Conservation (phyloP, 2,888 invertebrate genomes). For the Anoncus sp. region DNA sequence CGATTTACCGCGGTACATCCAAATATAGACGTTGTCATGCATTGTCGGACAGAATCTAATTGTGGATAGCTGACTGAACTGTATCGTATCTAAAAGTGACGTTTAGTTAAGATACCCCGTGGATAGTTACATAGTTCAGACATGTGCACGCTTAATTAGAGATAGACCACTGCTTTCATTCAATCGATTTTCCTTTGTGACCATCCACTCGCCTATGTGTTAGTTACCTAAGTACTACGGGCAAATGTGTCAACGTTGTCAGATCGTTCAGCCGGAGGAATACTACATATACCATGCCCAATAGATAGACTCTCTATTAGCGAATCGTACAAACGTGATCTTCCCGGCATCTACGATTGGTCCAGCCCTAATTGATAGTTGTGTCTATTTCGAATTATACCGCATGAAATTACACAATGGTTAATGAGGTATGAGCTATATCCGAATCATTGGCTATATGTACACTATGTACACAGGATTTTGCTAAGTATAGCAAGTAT, state of each 20-base stretch:
- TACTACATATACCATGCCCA: background rate
- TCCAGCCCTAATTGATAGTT: background rate
- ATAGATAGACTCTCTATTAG: background rate
- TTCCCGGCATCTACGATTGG: too few species aligned
- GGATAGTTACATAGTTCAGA: slow-evolving; percentile 14
- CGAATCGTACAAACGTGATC: background rate
- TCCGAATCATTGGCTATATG: background rate
- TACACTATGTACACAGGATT: too few species aligned
- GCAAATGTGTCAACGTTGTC: slow-evolving; percentile 11
- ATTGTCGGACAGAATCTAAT: background rate
- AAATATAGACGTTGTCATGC: background rate
- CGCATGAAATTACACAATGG: background rate
- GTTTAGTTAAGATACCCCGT: slow-evolving; percentile 22
- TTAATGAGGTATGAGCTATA: background rate
- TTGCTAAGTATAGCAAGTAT: too few species aligned
- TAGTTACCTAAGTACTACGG: slow-evolving; percentile 9
- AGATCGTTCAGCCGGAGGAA: slow-evolving; percentile 21
- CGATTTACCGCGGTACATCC: background rate
- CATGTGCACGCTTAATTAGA: slow-evolving; percentile 45
- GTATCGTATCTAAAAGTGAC: slow-evolving; percentile 23
- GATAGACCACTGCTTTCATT: slow-evolving; percentile 22
- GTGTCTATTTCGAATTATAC: background rate
- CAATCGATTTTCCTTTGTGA: slow-evolving; percentile 49
- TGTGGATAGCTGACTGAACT: background rate
- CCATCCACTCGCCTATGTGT: background rate